Evolutionary conservation across 2,888 invertebrate genomes (phyloP).

Genomic region (Antheraea yamamai): DNA sequence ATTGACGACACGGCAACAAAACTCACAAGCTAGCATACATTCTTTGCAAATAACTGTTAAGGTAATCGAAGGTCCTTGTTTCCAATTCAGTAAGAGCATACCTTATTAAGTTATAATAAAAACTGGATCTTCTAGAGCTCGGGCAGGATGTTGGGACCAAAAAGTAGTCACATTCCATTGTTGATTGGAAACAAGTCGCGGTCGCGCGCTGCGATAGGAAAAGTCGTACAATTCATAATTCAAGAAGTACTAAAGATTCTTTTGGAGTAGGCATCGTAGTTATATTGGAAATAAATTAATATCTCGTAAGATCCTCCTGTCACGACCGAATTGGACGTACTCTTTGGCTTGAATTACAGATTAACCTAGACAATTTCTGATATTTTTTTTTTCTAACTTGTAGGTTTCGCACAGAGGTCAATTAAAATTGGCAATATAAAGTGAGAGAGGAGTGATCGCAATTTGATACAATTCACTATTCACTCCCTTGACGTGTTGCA

Average conservation of each 20-base stretch:
- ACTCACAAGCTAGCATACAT: slow-evolving; percentile 6
- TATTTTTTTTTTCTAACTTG: no score
- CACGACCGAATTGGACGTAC: background rate
- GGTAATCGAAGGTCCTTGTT: slow-evolving; percentile 52
- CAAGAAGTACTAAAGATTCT: slow-evolving; percentile 49
- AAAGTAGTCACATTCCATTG: slow-evolving; percentile 76
- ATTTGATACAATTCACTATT: no score
- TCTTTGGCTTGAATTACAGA: background rate
- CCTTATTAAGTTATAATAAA: slow-evolving; percentile 49
- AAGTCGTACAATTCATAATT: slow-evolving; percentile 26
- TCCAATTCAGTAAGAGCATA: slow-evolving; percentile 54
- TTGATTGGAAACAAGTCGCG: slow-evolving; percentile 76
- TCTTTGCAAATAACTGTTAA: slow-evolving; percentile 49
- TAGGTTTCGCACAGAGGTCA: no score
- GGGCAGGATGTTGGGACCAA: slow-evolving; percentile 59
- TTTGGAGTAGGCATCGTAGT: slow-evolving; percentile 22
- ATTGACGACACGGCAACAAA: background rate
- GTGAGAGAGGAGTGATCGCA: no score
- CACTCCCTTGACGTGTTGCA: no score
- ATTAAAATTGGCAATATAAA: no score
- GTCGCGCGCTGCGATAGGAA: slow-evolving; percentile 68
- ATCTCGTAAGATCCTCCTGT: background rate
- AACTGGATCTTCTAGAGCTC: slow-evolving; percentile 60
- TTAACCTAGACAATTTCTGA: background rate
- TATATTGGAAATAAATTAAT: background rate